Evolutionary conservation across 1,140 invertebrate species (phyloP).

Genomic region (Gerris buenoi): DNA sequence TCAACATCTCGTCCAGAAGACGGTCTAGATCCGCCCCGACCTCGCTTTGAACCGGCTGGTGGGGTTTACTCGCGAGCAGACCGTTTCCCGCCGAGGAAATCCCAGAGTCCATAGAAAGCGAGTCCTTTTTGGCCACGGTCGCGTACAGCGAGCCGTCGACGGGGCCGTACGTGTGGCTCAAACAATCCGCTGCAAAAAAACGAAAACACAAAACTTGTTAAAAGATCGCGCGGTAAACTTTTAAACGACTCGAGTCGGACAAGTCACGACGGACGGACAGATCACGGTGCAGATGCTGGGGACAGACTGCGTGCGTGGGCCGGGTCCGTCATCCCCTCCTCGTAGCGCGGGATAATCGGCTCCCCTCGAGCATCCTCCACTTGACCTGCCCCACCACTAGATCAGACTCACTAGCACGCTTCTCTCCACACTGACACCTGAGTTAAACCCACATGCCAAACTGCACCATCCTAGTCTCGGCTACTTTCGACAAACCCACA

Average conservation of each 20-base stretch:
- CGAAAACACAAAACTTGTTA: not conserved
- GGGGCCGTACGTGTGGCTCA: conserved; percentile 57
- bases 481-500: no score
- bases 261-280: not conserved
- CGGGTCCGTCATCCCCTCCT: not conserved
- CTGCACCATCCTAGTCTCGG: no score
- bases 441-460: no score
- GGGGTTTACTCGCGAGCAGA: conserved; percentile 24
- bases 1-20: conserved; percentile 62
- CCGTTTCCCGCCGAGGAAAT: conserved; percentile 51
- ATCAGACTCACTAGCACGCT: not conserved
- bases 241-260: not conserved
- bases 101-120: conserved; percentile 69
- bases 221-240: not conserved
- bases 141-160: conserved; percentile 80
- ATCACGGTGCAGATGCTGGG: not conserved
- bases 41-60: conserved; percentile 29
- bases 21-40: conserved; percentile 45
- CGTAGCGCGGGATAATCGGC: not conserved
- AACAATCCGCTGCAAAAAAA: conserved; percentile 21
- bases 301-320: not conserved
- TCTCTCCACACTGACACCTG: not conserved
- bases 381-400: not conserved
- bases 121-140: conserved; percentile 53
- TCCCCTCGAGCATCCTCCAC: not conserved